phyloP scores from a whole-genome alignment of 2,888 invertebrate genomes.

The Plemyria rubiginata region DNA sequence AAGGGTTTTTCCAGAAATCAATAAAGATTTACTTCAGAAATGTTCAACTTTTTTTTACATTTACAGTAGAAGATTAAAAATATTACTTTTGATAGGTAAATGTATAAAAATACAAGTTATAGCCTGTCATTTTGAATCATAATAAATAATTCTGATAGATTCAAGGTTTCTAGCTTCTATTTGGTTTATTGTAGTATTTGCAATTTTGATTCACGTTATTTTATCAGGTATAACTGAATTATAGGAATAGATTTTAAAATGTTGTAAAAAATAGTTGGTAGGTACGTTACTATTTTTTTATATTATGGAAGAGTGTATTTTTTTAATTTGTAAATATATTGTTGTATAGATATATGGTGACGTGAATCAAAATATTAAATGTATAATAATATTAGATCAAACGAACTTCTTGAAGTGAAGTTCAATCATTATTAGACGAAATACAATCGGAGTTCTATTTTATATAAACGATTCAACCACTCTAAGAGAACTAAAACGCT shows the following conservation, averaged over 20 bases:
- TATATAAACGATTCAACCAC: constrained; percentile 54
- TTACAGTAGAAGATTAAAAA: constrained; percentile 53
- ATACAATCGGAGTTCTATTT: constrained; percentile 39
- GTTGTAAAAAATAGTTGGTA: constrained; percentile 19
- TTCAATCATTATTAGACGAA: too few relatives aligned
- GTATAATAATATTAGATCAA: constrained; percentile 36
- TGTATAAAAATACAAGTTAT: constrained; percentile 51
- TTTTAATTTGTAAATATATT: background rate
- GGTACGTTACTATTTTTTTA: background rate
- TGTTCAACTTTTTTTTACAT: constrained; percentile 44
- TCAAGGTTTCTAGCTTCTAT: constrained; percentile 63
- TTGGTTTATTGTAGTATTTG: constrained; percentile 55
- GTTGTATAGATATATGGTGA: background rate
- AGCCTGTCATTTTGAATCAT: constrained; percentile 56
- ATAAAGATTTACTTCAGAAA: constrained; percentile 57
- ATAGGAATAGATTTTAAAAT: constrained; percentile 10
- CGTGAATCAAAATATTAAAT: constrained; percentile 37
- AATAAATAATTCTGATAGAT: constrained; percentile 51
- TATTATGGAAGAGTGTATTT: background rate
- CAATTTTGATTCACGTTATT: constrained; percentile 45
- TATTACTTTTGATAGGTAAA: constrained; percentile 48
- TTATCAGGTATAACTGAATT: background rate
- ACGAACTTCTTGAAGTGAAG: too few relatives aligned
- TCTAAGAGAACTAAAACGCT: constrained; percentile 74
- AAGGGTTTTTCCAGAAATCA: constrained; percentile 53